Evolutionary conservation across 1,140 invertebrate species (phyloP).

Genomic region (Drosophila pseudoobscura): DNA sequence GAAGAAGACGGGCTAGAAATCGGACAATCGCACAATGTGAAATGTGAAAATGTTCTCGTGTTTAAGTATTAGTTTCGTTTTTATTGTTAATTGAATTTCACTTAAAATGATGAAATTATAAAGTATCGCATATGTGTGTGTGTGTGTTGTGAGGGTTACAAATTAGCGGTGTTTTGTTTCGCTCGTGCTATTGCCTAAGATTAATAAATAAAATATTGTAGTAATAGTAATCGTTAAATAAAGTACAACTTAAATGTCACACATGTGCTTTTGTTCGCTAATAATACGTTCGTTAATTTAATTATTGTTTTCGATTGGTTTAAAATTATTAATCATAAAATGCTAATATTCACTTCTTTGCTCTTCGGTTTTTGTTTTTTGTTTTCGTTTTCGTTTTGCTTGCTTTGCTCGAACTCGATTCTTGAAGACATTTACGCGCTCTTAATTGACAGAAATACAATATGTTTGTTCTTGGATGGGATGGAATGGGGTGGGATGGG

Average conservation of each 20-base stretch:
- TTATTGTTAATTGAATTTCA: slow-evolving; percentile 77
- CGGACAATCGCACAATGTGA: neutral
- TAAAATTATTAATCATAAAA: slow-evolving; percentile 35
- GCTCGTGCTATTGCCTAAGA: slow-evolving; percentile 46
- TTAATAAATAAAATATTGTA: slow-evolving; percentile 73
- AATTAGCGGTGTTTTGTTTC: slow-evolving; percentile 52
- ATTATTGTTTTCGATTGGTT: slow-evolving; percentile 41
- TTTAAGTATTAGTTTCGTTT: slow-evolving; percentile 51
- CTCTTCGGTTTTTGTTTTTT: slow-evolving; percentile 53
- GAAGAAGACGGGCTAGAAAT: slow-evolving; percentile 39
- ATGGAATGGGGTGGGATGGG: no score
- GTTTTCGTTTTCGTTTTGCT: slow-evolving; percentile 3
- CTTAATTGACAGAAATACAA: slow-evolving; percentile 59
- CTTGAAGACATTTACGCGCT: slow-evolving; percentile 36
- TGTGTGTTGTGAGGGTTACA: slow-evolving; percentile 46
- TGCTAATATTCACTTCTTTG: slow-evolving; percentile 53
- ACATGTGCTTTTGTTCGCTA: slow-evolving; percentile 53
- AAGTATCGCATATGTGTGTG: slow-evolving; percentile 61
- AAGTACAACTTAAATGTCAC: slow-evolving; percentile 61
- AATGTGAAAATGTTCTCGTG: slow-evolving; percentile 4
- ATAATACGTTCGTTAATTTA: slow-evolving; percentile 48
- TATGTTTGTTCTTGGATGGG: slow-evolving; percentile 20
- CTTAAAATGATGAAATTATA: slow-evolving; percentile 76
- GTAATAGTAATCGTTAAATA: slow-evolving; percentile 45
- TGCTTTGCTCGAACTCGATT: slow-evolving; percentile 11